Conservation (phyloP, 2,888 invertebrate species). For the Metopia argyrocephala region DNA sequence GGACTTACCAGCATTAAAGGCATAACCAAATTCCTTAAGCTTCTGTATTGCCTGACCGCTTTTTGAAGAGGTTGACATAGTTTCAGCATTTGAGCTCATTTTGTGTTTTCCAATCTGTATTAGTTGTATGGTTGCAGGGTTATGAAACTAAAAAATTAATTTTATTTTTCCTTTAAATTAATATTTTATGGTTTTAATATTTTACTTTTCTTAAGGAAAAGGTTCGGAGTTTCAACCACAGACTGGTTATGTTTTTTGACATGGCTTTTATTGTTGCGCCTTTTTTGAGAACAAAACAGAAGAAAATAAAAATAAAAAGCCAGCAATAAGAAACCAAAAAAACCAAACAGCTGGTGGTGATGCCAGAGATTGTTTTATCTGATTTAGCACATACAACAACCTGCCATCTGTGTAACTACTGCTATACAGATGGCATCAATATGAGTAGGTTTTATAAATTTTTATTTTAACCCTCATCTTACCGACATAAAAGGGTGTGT, state of each 20-base stretch:
- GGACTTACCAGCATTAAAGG: slow-evolving; percentile 70
- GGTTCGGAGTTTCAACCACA: slow-evolving; percentile 30
- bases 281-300: slow-evolving; percentile 13
- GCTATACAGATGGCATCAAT: not conserved
- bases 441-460: not conserved
- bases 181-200: not conserved
- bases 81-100: slow-evolving; percentile 40
- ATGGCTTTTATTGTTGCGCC: slow-evolving; percentile 26
- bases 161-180: not conserved
- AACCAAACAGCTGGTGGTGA: slow-evolving; percentile 30
- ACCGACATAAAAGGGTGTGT: too few species aligned
- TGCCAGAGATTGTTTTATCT: not conserved
- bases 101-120: not conserved
- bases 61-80: slow-evolving; percentile 48
- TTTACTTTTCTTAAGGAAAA: slow-evolving; percentile 13
- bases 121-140: not conserved
- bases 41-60: slow-evolving; percentile 64
- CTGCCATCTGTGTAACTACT: not conserved
- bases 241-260: slow-evolving; percentile 46
- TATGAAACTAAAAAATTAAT: not conserved
- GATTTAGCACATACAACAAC: not conserved
- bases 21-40: slow-evolving; percentile 69
- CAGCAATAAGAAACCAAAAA: too few species aligned
- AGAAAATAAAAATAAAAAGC: not conserved
- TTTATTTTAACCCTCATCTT: too few species aligned